phyloP scores from a whole-genome alignment of 2,113 vertebrate genomes.

The Dipodomys stephensi region DNA sequence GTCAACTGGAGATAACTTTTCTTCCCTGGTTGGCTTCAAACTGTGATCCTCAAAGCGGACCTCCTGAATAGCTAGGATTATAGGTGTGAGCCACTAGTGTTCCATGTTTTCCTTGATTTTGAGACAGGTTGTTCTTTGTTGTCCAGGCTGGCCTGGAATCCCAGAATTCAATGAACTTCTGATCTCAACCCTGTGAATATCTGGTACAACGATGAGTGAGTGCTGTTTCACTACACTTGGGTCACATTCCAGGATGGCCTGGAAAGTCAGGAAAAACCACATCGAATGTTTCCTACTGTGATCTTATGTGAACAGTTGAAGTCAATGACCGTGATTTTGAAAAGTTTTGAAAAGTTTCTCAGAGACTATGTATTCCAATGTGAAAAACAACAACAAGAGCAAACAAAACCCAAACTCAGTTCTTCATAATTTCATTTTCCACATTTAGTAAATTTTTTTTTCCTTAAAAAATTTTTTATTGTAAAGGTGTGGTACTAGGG shows the following conservation, averaged over 20 bases:
- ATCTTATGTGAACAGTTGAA: not conserved
- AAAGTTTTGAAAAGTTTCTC: not conserved
- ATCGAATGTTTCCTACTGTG: not conserved
- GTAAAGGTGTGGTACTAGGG: no score
- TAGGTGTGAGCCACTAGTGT: no score
- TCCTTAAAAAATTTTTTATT: no score
- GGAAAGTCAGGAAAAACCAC: not conserved
- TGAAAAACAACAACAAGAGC: not conserved
- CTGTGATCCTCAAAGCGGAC: no score
- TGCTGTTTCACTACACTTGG: not conserved
- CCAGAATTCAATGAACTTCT: not conserved
- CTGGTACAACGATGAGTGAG: not conserved
- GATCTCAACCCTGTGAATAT: no score
- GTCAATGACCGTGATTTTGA: not conserved
- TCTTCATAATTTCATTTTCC: slow-evolving; percentile 18
- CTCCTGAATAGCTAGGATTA: no score
- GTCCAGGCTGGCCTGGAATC: not conserved
- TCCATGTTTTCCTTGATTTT: not conserved
- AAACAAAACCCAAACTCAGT: not conserved
- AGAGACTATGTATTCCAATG: not conserved
- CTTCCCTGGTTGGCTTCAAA: no score
- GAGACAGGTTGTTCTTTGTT: not conserved
- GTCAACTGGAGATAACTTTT: no score
- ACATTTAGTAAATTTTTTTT: slow-evolving; percentile 22
- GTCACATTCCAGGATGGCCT: not conserved